These are phyloP conservation scores for Hoplostethus mediterraneus DNA, from an alignment of 2,797 vertebrate species.

Conservation along the genomic window DNA sequence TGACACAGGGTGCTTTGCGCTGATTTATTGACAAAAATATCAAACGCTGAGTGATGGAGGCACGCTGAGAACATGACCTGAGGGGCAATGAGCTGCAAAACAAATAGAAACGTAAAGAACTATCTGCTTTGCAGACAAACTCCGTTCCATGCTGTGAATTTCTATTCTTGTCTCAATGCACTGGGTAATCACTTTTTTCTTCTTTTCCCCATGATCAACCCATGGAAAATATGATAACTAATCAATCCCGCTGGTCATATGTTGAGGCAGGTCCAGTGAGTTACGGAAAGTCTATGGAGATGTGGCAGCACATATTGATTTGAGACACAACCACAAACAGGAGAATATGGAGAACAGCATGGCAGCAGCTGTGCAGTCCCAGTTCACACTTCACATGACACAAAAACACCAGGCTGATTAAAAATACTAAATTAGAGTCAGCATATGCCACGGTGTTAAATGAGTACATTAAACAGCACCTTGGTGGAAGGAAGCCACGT, in stretches of 20 bases:
- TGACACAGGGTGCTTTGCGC: slow-evolving; percentile 73
- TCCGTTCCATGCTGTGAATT: slow-evolving; percentile 62
- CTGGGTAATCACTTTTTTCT: slow-evolving; percentile 70
- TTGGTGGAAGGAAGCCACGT: not conserved
- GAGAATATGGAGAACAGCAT: slow-evolving; percentile 8
- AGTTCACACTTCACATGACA: slow-evolving; percentile 29
- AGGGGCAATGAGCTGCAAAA: slow-evolving; percentile 83
- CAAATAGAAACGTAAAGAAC: slow-evolving; percentile 78
- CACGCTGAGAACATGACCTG: slow-evolving; percentile 76
- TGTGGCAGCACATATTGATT: slow-evolving; percentile 64
- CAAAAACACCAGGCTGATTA: slow-evolving; percentile 14
- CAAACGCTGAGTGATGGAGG: slow-evolving; percentile 82
- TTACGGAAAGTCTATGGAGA: slow-evolving; percentile 63
- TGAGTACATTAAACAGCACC: slow-evolving; percentile 4
- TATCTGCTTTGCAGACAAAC: slow-evolving; percentile 75
- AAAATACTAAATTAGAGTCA: slow-evolving; percentile 22
- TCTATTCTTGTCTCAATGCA: slow-evolving; percentile 68
- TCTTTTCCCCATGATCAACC: slow-evolving; percentile 51
- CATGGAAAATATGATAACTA: slow-evolving; percentile 74
- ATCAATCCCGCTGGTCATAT: slow-evolving; percentile 72
- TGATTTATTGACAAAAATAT: slow-evolving; percentile 87
- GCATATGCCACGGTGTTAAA: slow-evolving; percentile 6
- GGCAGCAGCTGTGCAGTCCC: not conserved
- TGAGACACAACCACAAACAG: slow-evolving; percentile 17
- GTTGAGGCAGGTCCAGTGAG: slow-evolving; percentile 57